Percentiles rank a stretch among this genome's conserved stretches.
Evolutionary conservation across 2,797 vertebrate species (phyloP).

Genomic region (Momotus momota): DNA sequence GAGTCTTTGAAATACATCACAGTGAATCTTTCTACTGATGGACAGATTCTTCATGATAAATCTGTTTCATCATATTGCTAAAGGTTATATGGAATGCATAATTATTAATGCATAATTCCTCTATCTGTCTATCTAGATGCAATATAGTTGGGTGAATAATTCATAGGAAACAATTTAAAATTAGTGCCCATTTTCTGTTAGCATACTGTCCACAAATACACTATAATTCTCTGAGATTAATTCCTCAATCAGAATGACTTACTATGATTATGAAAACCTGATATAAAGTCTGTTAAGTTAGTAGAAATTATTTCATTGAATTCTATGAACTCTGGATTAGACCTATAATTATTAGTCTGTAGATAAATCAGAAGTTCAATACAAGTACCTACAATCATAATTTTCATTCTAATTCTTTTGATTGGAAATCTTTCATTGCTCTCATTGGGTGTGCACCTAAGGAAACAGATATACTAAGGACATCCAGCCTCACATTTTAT

Average conservation of each 20-base stretch:
- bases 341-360: constrained; percentile 1
- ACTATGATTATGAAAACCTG: background rate
- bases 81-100: background rate
- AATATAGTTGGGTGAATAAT: constrained; percentile 49
- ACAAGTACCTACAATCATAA: background rate
- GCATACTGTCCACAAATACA: background rate
- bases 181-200: background rate
- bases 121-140: background rate
- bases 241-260: background rate
- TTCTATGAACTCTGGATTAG: constrained; percentile 24
- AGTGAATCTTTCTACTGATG: constrained; percentile 21
- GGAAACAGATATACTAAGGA: background rate
- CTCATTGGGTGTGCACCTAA: background rate
- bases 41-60: constrained; percentile 31
- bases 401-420: constrained; percentile 35
- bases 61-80: constrained; percentile 18
- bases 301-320: constrained; percentile 24
- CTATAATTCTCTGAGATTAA: background rate
- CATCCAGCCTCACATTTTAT: background rate
- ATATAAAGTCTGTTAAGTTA: constrained; percentile 24
- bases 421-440: constrained; percentile 2
- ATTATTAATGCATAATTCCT: constrained; percentile 7
- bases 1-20: constrained; percentile 24
- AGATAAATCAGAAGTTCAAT: constrained; percentile 35
- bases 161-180: constrained; percentile 8